Conservation (phyloP, 2,888 invertebrate species). For the Cephus nigrinus region DNA sequence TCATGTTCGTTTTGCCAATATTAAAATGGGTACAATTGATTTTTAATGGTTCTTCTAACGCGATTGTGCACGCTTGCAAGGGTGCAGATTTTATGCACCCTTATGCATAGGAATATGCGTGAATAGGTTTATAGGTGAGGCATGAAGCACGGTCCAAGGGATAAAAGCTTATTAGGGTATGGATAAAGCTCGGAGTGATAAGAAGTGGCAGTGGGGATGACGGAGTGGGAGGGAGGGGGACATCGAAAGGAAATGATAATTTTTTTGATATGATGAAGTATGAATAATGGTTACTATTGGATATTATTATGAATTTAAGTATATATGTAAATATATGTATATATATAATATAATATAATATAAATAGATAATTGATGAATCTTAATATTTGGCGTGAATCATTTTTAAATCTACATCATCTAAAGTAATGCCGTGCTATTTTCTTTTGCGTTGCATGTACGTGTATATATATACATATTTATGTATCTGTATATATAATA, state of each 20-base stretch:
- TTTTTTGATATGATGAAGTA: neutral
- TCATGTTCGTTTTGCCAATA: slow-evolving; percentile 19
- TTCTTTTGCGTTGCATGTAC: neutral
- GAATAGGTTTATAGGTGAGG: neutral
- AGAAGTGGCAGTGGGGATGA: neutral
- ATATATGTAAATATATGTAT: slow-evolving; percentile 28
- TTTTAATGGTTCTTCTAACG: slow-evolving; percentile 2
- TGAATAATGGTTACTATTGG: neutral
- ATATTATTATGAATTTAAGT: slow-evolving; percentile 18
- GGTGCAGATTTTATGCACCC: neutral
- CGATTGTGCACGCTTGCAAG: neutral
- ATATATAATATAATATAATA: slow-evolving; percentile 43
- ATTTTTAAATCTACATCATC: slow-evolving; percentile 43
- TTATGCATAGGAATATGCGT: neutral
- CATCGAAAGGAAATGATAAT: too few species aligned
- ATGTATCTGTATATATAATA: neutral
- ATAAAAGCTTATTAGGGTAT: neutral
- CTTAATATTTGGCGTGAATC: slow-evolving; percentile 59
- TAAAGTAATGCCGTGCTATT: slow-evolving; percentile 5
- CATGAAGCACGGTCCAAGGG: neutral
- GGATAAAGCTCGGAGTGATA: neutral
- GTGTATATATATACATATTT: neutral
- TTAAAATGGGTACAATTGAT: slow-evolving; percentile 28
- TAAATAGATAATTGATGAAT: slow-evolving; percentile 43
- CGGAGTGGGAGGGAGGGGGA: neutral